These are phyloP conservation scores for Lutraria rhynchaena DNA, from an alignment of 1,140 invertebrate species.

Conservation along the genomic window DNA sequence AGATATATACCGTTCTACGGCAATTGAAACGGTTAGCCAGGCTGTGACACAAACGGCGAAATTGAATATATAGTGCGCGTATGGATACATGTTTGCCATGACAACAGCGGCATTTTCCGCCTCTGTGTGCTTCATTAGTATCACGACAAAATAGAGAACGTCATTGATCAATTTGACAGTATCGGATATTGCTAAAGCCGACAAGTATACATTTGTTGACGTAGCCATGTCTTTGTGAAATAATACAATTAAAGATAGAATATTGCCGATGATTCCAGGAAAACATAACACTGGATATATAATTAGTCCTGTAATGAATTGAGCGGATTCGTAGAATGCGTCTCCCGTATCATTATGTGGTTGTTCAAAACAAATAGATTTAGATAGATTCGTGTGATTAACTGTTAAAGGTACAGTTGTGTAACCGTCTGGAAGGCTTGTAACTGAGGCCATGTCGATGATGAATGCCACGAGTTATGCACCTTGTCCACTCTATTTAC, in stretches of 20 bases:
- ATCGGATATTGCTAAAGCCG: slow-evolving; percentile 89
- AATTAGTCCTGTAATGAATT: slow-evolving; percentile 82
- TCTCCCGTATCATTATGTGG: slow-evolving; percentile 18
- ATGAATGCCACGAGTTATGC: no score
- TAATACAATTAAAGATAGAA: slow-evolving; percentile 88
- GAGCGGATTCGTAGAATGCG: slow-evolving; percentile 78
- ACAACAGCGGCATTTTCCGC: slow-evolving; percentile 67
- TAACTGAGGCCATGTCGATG: no score
- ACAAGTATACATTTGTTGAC: slow-evolving; percentile 90
- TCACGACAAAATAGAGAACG: slow-evolving; percentile 87
- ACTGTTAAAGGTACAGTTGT: no score
- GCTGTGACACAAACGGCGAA: slow-evolving; percentile 85
- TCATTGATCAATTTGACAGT: slow-evolving; percentile 88
- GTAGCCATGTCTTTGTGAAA: slow-evolving; percentile 88
- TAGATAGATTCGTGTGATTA: neutral
- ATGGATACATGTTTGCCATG: slow-evolving; percentile 77
- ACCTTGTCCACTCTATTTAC: no score
- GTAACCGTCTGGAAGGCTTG: no score
- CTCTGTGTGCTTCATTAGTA: slow-evolving; percentile 80
- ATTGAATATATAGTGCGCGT: slow-evolving; percentile 81
- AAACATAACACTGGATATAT: slow-evolving; percentile 88
- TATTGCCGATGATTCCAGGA: slow-evolving; percentile 89
- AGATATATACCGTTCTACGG: slow-evolving; percentile 96
- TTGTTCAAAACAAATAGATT: neutral
- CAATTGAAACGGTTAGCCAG: slow-evolving; percentile 97